Conservation (phyloP, 1,140 invertebrate species). For the Nautilus pompilius region DNA sequence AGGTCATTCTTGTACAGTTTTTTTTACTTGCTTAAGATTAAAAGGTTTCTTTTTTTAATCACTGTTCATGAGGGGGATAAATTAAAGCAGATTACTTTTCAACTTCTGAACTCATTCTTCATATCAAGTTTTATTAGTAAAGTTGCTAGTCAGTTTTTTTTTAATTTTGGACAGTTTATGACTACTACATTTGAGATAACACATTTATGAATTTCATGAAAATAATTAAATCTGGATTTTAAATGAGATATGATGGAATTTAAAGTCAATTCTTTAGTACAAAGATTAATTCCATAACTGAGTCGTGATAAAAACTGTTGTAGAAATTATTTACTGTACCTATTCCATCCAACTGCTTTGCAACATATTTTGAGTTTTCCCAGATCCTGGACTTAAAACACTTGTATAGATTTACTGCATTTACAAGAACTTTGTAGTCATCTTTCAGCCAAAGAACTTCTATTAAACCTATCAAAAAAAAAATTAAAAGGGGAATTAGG, state of each 20-base stretch:
- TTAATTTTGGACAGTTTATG: too few relatives aligned
- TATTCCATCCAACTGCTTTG: conserved; percentile 70
- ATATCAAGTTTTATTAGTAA: too few relatives aligned
- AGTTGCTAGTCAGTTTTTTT: too few relatives aligned
- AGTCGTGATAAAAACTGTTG: neutral
- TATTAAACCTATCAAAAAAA: conserved; percentile 47
- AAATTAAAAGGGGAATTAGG: neutral
- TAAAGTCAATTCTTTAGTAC: neutral
- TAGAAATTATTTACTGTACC: conserved; percentile 49
- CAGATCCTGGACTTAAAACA: conserved; percentile 68
- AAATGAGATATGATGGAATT: neutral
- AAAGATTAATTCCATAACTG: neutral
- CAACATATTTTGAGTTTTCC: conserved; percentile 72
- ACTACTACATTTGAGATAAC: neutral
- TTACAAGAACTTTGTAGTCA: conserved; percentile 57
- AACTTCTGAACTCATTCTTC: too few relatives aligned
- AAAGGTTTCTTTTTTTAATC: too few relatives aligned
- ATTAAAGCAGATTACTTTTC: too few relatives aligned
- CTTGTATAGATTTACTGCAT: conserved; percentile 65
- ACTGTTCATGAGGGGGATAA: too few relatives aligned
- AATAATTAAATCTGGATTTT: neutral
- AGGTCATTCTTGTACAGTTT: too few relatives aligned
- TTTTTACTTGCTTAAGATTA: too few relatives aligned
- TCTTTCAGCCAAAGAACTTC: conserved; percentile 48
- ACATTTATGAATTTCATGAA: neutral